A percentile compares a stretch with the other conserved stretches of the same genome.
phyloP scores from a whole-genome alignment of 1,140 invertebrate genomes.

The Hylaeus volcanicus region DNA sequence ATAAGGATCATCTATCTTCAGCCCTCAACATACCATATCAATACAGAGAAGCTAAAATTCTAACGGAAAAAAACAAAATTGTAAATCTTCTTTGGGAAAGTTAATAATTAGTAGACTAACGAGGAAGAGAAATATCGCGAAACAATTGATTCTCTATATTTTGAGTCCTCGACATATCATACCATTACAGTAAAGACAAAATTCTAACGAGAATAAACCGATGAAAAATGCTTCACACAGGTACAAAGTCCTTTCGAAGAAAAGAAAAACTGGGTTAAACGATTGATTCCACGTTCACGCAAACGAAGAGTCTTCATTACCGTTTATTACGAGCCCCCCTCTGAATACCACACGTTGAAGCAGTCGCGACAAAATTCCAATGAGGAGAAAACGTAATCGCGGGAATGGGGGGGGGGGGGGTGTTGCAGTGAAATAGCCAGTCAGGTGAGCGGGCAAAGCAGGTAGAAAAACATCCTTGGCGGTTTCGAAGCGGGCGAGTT shows the following conservation, averaged over 20 bases:
- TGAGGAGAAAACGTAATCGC: background rate
- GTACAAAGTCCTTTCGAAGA: no score
- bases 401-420: background rate
- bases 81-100: no score
- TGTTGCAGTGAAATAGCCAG: constrained; percentile 13
- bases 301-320: background rate
- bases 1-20: no score
- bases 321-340: background rate
- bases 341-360: background rate
- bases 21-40: no score
- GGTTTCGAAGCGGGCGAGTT: constrained; percentile 26
- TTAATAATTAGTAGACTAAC: no score
- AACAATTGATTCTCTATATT: no score
- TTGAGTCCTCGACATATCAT: no score
- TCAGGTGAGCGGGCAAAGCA: background rate
- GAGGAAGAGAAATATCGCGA: no score
- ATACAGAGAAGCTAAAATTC: no score
- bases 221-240: no score
- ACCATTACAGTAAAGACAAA: no score
- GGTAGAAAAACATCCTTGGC: constrained; percentile 35
- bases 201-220: background rate
- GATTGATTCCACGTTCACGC: background rate
- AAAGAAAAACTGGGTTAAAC: background rate
- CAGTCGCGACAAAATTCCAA: background rate
- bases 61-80: no score